Base-by-base conservation (phyloP, 2,113 vertebrate genomes). In the Indri indri region DNA sequence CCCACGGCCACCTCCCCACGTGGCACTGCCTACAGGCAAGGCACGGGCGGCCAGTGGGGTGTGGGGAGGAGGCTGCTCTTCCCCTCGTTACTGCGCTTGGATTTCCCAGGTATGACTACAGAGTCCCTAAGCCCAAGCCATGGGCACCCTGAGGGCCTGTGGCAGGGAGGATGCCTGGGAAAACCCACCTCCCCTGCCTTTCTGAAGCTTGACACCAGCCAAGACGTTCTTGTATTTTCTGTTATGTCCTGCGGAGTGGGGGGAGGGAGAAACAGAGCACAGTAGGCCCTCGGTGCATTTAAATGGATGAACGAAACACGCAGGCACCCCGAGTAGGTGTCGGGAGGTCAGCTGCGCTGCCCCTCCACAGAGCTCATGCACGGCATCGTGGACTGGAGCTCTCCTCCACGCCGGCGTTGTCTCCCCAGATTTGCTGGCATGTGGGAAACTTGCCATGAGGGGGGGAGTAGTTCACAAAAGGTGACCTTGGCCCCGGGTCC, bases 381-480 rank as follows among this genome's bases (percentile, higher is more conserved):
- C n/a, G 70, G 25, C 30, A 18, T 16, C 3, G 9, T 71, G 84
- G 65, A 11, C 63, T 4, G 54, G 71, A 16, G 11, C n/a, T 23
- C 23, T 45, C 25, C 45, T 96, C 89, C 96, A 85, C 79, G 94
- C 71, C 73, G 66, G 71, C 30, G 14, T 88, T 85, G 76, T 95
- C 93, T 89, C 59, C 30, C 52, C 16, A n/a, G 47, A 52, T 25
- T 82, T 11, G 5, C 52, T 88, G 52, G 73, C 77, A 68, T 79
- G 86, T 34, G 16, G 90, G 77, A 96, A 89, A 66, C 61, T 89
- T 66, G 74, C 93, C 80, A 68, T n/a, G 80, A 92, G 57, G 74
- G 74, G 84, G 59, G 8, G 34, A 37, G n/a, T 40, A 32, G 54
- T 40, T 90, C n/a, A 68, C 37, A 37, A 57, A 83, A 73, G 61